Conservation (phyloP, 1,140 invertebrate genomes). For the Caenorhabditis brenneri region DNA sequence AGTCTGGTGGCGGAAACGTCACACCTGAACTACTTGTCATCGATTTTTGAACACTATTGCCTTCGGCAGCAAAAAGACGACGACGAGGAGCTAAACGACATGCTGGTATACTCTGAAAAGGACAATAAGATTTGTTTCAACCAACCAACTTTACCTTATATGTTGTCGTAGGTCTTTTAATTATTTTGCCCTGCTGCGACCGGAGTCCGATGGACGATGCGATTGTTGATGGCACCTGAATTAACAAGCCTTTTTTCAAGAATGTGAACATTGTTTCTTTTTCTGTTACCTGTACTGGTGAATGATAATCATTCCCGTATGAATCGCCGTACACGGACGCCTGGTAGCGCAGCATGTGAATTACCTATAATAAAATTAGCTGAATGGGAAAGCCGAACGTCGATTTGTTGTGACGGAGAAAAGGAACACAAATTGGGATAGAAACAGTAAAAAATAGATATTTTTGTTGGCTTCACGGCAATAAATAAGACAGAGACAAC, state of each 20-base stretch:
- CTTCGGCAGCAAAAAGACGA: neutral
- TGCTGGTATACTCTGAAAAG: slow-evolving; percentile 21
- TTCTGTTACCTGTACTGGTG: slow-evolving; percentile 23
- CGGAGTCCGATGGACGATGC: slow-evolving; percentile 25
- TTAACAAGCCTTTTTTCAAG: neutral
- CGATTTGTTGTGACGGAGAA: no score
- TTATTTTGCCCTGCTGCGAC: slow-evolving; percentile 19
- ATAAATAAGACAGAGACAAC: no score
- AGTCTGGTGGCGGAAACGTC: slow-evolving; percentile 20
- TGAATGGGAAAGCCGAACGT: no score
- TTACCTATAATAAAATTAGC: neutral
- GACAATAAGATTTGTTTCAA: neutral
- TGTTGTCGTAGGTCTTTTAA: neutral
- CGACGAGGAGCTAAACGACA: slow-evolving; percentile 22
- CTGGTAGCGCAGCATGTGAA: slow-evolving; percentile 40
- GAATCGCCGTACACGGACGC: slow-evolving; percentile 37
- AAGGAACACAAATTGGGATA: no score
- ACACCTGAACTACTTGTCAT: slow-evolving; percentile 25
- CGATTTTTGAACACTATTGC: neutral
- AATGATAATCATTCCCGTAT: slow-evolving; percentile 28
- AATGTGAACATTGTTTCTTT: no score
- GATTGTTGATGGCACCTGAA: slow-evolving; percentile 26
- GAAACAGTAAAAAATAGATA: no score
- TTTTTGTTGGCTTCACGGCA: no score
- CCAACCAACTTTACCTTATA: neutral